Evolutionary conservation across 2,113 vertebrate species (phyloP), one percentile per base, ranked within the genome.

Genomic region (Gambusia affinis): DNA sequence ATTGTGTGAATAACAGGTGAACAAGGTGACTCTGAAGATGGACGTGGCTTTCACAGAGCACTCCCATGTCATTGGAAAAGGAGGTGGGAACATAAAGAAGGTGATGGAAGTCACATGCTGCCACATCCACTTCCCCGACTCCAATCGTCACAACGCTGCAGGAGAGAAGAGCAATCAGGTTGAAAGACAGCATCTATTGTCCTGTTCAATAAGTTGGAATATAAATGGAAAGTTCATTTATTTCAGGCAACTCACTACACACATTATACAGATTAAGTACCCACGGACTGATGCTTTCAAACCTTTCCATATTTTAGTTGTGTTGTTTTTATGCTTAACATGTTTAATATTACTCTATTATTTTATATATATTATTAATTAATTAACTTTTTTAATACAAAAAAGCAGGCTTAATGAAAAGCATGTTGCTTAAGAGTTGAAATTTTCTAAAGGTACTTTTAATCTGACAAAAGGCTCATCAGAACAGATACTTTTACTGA

Each of bases 121-220:
- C 72, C 95, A 95, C 83, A 95, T 95, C 76, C 95, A 95, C 75
- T 95, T 95, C 82, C 94, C 95, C 0, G 95, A 95, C 83, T 95
- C 95, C 57, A 95, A 95, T 81, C 93, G 95, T 1, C 93, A 95
- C 91, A 95, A 82, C 12, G 81, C 69, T 0, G 75, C 83, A 0
- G 93, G 93, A 78, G 95, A 95, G 83, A 95, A 95, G 84, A 95
- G 94, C 91, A 95, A 95, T 88, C 95, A 95, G 93, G 95, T 95
- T 69, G 92, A 93, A 57, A 57, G 19, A 22, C 93, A 63, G 69
- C 17, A 47, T 47, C 17, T 11, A 5, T 6, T 8, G 8, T 12
- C 39, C 11, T 22, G 1, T 39, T 61, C 51, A 24, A 3, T 6
- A 57, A 57, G 5, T 57, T 3, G 8, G 6, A 2, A 10, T 24